Evolutionary conservation across 2,113 vertebrate species (phyloP).

Genomic region (Sturnira hondurensis): DNA sequence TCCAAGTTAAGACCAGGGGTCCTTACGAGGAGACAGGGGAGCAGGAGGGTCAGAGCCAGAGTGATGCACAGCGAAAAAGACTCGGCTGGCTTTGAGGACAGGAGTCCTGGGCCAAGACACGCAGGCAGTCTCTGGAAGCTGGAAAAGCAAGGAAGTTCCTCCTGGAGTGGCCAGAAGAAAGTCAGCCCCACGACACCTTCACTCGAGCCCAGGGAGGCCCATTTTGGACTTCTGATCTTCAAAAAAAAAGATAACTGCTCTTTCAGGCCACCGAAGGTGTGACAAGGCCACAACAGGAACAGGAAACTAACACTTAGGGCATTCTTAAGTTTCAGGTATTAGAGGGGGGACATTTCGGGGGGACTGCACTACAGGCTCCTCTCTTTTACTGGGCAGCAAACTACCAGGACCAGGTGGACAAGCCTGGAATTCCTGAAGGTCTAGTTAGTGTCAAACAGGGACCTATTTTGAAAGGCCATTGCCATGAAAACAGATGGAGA

Average conservation of each 20-base stretch:
- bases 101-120: neutral
- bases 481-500: neutral
- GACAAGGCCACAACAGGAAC: neutral
- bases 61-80: neutral
- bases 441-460: neutral
- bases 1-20: neutral
- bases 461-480: neutral
- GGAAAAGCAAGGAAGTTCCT: neutral
- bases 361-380: neutral
- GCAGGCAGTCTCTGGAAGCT: neutral
- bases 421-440: neutral
- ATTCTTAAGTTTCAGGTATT: neutral
- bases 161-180: neutral
- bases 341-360: rapidly evolving
- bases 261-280: neutral
- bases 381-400: neutral
- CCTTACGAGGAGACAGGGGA: neutral
- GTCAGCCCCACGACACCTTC: neutral
- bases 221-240: neutral
- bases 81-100: neutral
- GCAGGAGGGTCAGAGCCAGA: neutral
- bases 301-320: neutral
- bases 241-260: neutral
- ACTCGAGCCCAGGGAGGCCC: neutral
- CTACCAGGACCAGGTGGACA: neutral